Conservation (phyloP, 2,888 invertebrate genomes). For the Cyclophora albipunctata region DNA sequence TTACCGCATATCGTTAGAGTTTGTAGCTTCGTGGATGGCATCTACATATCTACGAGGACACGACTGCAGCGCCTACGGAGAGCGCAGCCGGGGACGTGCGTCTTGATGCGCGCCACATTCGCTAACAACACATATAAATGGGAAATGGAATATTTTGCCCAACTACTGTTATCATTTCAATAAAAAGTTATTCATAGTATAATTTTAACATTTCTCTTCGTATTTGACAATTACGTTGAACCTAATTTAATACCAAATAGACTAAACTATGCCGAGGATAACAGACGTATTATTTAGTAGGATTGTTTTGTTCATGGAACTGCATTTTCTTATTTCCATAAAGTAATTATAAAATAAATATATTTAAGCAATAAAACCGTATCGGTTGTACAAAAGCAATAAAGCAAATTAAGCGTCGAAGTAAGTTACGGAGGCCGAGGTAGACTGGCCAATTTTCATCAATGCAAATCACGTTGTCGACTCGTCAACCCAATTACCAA, state of each 20-base stretch:
- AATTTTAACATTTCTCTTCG: too few species aligned
- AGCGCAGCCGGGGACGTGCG: constrained; percentile 11
- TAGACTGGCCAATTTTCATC: constrained; percentile 70
- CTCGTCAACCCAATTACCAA: constrained; percentile 76
- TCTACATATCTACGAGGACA: constrained; percentile 5
- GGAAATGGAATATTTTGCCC: too few species aligned
- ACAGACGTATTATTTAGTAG: too few species aligned
- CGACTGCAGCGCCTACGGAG: too few species aligned
- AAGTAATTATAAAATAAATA: constrained; percentile 15
- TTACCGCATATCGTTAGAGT: constrained; percentile 15
- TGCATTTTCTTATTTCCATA: not conserved
- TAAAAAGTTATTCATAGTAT: too few species aligned
- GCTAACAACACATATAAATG: too few species aligned
- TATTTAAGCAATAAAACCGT: constrained; percentile 29
- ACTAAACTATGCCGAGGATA: too few species aligned
- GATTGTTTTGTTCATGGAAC: too few species aligned
- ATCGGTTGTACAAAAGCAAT: constrained; percentile 54
- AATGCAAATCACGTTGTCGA: constrained; percentile 77
- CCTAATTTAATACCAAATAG: too few species aligned
- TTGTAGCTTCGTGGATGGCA: constrained; percentile 12
- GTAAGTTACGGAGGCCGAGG: constrained; percentile 52
- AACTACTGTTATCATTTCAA: too few species aligned
- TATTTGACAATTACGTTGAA: too few species aligned
- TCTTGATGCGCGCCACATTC: constrained; percentile 1
- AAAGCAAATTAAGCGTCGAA: constrained; percentile 60